Evolutionary conservation across 2,888 invertebrate species (phyloP).

Genomic region (Lasioglossum malachurum): DNA sequence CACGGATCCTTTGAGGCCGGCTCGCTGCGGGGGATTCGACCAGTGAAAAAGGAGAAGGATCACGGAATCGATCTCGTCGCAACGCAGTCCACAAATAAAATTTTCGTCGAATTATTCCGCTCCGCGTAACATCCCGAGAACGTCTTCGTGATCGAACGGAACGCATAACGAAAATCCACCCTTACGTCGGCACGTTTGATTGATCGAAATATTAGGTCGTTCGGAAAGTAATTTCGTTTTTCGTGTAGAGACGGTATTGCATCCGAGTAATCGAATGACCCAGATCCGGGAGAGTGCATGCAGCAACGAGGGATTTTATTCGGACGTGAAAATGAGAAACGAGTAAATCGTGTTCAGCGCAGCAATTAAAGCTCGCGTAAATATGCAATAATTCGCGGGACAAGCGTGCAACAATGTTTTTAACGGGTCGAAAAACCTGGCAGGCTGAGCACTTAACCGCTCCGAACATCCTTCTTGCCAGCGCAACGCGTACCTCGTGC

Average conservation of each 20-base stretch:
- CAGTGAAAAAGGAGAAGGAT: slow-evolving; percentile 46
- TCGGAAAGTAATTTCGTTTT: too few species aligned
- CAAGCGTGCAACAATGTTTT: slow-evolving; percentile 35
- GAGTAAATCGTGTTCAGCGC: not conserved
- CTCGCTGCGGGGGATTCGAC: slow-evolving; percentile 24
- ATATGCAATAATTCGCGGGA: slow-evolving; percentile 33
- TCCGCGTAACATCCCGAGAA: not conserved
- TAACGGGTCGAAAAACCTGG: slow-evolving; percentile 28
- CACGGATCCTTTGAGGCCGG: slow-evolving; percentile 74
- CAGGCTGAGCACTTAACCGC: slow-evolving; percentile 13
- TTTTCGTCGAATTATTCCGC: not conserved
- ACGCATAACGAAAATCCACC: not conserved
- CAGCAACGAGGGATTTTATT: not conserved
- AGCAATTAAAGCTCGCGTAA: slow-evolving; percentile 30
- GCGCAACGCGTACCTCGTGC: slow-evolving; percentile 24
- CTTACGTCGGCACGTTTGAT: not conserved
- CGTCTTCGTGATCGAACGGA: not conserved
- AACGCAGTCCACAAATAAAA: not conserved
- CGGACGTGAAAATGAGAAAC: not conserved
- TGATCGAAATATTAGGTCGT: not conserved
- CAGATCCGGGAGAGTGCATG: not conserved
- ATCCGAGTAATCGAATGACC: not conserved
- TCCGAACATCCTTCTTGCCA: slow-evolving; percentile 38
- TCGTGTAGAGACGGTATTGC: too few species aligned
- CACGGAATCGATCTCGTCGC: slow-evolving; percentile 35